Percentiles rank a stretch among this genome's conserved stretches.
Evolutionary conservation across 2,888 invertebrate genomes (phyloP).

Genomic region (Chrysina gloriosa): DNA sequence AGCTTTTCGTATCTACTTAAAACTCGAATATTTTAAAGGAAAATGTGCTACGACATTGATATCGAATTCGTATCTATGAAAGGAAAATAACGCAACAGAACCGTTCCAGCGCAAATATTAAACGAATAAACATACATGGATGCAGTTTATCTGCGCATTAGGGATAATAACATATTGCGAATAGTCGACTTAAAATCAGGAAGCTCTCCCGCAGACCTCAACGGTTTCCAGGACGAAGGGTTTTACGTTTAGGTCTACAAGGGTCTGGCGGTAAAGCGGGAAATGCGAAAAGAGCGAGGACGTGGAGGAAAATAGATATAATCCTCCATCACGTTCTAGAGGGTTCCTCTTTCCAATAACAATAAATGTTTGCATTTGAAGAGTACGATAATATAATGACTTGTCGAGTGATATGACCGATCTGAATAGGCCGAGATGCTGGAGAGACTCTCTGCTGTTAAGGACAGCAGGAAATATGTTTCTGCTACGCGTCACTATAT

Average conservation of each 20-base stretch:
- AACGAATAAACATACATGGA: constrained; percentile 46
- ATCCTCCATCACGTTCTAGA: constrained; percentile 40
- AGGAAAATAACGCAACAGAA: constrained; percentile 44
- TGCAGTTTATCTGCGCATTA: constrained; percentile 48
- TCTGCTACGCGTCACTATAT: constrained; percentile 55
- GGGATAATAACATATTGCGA: constrained; percentile 42
- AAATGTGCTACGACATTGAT: not conserved
- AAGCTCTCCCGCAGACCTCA: constrained; percentile 45
- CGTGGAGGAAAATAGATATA: constrained; percentile 28
- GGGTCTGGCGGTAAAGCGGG: not conserved
- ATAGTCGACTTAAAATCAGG: constrained; percentile 44
- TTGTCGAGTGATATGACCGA: constrained; percentile 59
- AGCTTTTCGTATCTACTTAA: too few species aligned
- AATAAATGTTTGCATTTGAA: constrained; percentile 61
- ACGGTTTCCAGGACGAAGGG: constrained; percentile 13
- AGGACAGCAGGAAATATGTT: constrained; percentile 63
- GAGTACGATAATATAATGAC: constrained; percentile 57
- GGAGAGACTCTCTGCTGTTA: constrained; percentile 53
- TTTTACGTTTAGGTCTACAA: constrained; percentile 17
- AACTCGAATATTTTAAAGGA: too few species aligned
- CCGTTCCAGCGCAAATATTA: constrained; percentile 43
- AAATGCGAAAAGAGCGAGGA: not conserved
- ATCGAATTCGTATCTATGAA: not conserved
- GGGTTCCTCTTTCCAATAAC: constrained; percentile 52
- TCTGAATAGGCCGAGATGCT: constrained; percentile 55